These are phyloP conservation scores for Rhinolophus sinicus DNA, from an alignment of 2,113 vertebrate genomes.

Conservation along the genomic window DNA sequence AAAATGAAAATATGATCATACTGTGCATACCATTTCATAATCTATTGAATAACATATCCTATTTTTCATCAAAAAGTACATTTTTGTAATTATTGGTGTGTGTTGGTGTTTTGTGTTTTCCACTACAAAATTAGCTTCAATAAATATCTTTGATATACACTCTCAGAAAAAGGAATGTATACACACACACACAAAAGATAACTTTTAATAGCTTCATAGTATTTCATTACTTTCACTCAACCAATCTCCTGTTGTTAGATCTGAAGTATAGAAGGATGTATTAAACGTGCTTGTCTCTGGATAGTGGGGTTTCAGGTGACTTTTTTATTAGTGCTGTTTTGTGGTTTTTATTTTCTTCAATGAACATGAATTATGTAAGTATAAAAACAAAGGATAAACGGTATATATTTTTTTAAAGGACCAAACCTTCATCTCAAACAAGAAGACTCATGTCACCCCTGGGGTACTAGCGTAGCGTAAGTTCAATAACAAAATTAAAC, in stretches of 20 bases:
- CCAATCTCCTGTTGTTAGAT: not conserved
- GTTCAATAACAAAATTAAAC: not conserved
- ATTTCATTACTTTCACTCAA: not conserved
- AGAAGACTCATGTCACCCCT: not conserved
- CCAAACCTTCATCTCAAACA: not conserved
- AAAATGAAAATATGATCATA: not conserved
- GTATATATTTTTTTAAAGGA: not conserved
- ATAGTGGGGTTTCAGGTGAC: not conserved
- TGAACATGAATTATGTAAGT: not conserved
- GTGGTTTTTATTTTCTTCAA: slow-evolving; percentile 22
- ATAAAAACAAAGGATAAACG: not conserved
- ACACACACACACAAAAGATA: not conserved
- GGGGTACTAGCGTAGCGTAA: not conserved
- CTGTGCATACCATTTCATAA: not conserved
- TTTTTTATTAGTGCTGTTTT: not conserved
- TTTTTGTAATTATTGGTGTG: not conserved
- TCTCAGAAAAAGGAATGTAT: not conserved
- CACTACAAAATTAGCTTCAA: slow-evolving; percentile 1
- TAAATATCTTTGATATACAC: not conserved
- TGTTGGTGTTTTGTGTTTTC: not conserved
- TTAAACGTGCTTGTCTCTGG: not conserved
- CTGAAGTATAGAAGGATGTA: not conserved
- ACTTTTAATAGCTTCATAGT: not conserved
- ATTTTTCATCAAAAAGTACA: not conserved
- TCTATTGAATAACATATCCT: not conserved